Evolutionary conservation across 2,113 vertebrate genomes (phyloP).

Genomic region (Muntiacus reevesi): DNA sequence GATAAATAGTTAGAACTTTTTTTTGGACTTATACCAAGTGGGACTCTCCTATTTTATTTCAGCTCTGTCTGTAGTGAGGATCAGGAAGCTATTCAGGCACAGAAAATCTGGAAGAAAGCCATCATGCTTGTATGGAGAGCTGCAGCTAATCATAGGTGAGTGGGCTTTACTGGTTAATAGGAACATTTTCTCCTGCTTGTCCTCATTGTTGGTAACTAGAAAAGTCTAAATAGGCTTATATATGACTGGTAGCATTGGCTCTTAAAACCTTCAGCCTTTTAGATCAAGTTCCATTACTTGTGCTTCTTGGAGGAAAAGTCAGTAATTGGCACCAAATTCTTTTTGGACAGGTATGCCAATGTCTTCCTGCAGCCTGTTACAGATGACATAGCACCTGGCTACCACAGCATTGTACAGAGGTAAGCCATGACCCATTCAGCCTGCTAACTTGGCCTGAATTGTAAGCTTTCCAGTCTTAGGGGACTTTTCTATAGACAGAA

Average conservation of each 20-base stretch:
- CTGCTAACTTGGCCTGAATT: not conserved
- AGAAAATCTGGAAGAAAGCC: slow-evolving; percentile 99
- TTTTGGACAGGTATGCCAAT: slow-evolving; percentile 92
- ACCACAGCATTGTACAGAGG: slow-evolving; percentile 99
- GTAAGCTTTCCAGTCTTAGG: not conserved
- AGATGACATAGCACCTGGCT: slow-evolving; percentile 98
- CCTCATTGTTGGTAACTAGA: not conserved
- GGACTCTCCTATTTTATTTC: slow-evolving; percentile 40
- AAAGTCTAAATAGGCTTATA: not conserved
- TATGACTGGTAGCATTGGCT: not conserved
- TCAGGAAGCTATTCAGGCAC: slow-evolving; percentile 98
- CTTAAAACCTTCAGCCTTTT: not conserved
- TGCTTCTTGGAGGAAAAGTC: not conserved
- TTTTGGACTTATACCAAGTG: not conserved
- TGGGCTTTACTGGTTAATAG: slow-evolving; percentile 26
- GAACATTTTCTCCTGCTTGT: not conserved
- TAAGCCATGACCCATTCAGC: slow-evolving; percentile 69
- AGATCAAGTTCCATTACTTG: not conserved
- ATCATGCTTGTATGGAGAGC: slow-evolving; percentile 99
- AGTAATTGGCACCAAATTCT: slow-evolving; percentile 24
- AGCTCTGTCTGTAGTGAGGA: slow-evolving; percentile 99
- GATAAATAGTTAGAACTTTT: not conserved
- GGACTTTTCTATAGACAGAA: slow-evolving; percentile 23
- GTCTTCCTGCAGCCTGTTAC: slow-evolving; percentile 98
- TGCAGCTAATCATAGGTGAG: slow-evolving; percentile 97